Evolutionary conservation across 2,113 vertebrate species (phyloP).

Genomic region (Anarhynchus alexandrinus): DNA sequence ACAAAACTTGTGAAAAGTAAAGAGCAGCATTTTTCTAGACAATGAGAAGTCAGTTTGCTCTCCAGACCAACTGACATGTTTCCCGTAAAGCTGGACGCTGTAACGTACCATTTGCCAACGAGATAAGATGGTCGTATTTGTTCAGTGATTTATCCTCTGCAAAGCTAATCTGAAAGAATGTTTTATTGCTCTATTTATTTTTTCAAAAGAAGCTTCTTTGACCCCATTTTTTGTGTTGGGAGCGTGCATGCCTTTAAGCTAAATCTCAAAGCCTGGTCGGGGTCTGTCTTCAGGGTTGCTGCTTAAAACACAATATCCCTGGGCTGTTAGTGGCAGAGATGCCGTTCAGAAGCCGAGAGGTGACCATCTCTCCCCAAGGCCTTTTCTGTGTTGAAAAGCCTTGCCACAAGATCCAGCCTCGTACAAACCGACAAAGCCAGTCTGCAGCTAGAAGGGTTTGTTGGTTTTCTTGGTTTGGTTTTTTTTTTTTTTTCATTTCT

Average conservation of each 20-base stretch:
- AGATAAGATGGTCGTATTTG: conserved; percentile 49
- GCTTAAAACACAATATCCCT: neutral
- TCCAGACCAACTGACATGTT: neutral
- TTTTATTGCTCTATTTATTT: conserved; percentile 66
- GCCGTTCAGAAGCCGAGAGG: neutral
- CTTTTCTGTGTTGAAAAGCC: neutral
- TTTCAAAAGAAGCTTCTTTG: conserved; percentile 38
- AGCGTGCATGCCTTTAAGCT: conserved; percentile 7
- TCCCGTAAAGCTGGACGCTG: neutral
- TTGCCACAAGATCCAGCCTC: neutral
- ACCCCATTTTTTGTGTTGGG: conserved; percentile 12
- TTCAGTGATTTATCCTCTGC: conserved; percentile 44
- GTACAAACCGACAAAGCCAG: neutral
- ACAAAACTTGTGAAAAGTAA: conserved; percentile 1
- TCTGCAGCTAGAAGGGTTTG: neutral
- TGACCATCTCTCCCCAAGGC: neutral
- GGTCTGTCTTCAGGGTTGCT: neutral
- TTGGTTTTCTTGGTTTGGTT: neutral
- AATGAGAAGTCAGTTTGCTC: conserved; percentile 3
- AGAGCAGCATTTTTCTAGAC: conserved; percentile 26
- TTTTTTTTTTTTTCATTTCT: neutral
- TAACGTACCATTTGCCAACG: neutral
- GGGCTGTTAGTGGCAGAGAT: neutral
- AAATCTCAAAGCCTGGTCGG: neutral
- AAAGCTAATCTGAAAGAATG: conserved; percentile 38